phyloP scores from a whole-genome alignment of 2,888 invertebrate genomes.

The Anthophora plumipes region DNA sequence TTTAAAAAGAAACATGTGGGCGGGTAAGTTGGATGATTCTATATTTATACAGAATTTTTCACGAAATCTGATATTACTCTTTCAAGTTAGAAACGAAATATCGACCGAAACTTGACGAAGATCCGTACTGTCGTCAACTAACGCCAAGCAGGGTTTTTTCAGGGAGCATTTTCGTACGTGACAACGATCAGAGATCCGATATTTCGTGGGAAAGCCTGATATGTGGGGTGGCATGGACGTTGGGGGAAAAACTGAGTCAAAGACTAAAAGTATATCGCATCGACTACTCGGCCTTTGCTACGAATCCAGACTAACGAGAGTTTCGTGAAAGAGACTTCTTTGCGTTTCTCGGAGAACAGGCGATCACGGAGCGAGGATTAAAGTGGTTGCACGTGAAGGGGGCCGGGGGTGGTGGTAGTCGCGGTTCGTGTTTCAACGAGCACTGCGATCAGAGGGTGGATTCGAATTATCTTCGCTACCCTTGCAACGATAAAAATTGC shows the following conservation, averaged over 20 bases:
- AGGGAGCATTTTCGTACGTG: conserved; percentile 29
- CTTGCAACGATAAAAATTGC: conserved; percentile 9
- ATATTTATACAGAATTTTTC: too few species aligned
- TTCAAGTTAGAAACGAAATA: background rate
- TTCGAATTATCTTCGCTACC: conserved; percentile 47
- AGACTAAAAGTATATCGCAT: conserved; percentile 49
- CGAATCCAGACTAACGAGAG: conserved; percentile 64
- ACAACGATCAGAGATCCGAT: conserved; percentile 42
- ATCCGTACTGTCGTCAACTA: conserved; percentile 18
- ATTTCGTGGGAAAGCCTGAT: conserved; percentile 57
- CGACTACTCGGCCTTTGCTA: conserved; percentile 47
- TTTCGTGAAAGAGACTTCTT: conserved; percentile 63
- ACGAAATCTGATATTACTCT: too few species aligned
- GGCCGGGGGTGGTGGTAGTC: conserved; percentile 34
- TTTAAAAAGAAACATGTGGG: too few species aligned
- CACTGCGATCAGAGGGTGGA: conserved; percentile 35
- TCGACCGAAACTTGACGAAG: background rate
- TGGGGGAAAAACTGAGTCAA: conserved; percentile 31
- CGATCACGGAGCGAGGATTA: conserved; percentile 57
- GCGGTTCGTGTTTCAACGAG: conserved; percentile 54
- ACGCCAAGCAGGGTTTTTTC: conserved; percentile 23
- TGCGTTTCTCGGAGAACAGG: conserved; percentile 49
- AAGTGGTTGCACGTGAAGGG: conserved; percentile 55
- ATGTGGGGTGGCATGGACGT: conserved; percentile 28
- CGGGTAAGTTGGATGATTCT: too few species aligned